phyloP scores from a whole-genome alignment of 2,888 invertebrate species.

The Halocaridina rubra region DNA sequence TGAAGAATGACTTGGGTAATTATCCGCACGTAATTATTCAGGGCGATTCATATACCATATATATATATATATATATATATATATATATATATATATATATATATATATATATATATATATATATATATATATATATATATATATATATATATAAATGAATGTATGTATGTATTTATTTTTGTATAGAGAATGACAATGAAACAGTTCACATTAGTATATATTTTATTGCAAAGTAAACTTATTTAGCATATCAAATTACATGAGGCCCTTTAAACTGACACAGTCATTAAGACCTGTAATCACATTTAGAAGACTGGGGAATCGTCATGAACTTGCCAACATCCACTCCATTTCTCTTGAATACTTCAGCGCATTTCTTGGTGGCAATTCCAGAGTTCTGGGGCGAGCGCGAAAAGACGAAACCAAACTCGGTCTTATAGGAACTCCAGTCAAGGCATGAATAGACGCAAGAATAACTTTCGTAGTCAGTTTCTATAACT shows the following conservation, averaged over 20 bases:
- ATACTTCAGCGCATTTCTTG: conserved; percentile 13
- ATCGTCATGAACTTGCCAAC: neutral
- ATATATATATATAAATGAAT: neutral
- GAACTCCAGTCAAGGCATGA: neutral
- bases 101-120: neutral
- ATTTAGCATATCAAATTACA: no score
- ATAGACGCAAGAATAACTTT: conserved; percentile 30
- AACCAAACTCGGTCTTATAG: conserved; percentile 28
- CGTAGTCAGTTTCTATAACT: conserved; percentile 33
- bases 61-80: neutral
- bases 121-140: neutral
- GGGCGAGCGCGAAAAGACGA: conserved; percentile 16
- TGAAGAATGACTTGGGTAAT: neutral
- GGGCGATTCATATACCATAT: neutral
- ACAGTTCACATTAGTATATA: neutral
- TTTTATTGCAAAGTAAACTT: no score
- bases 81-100: neutral
- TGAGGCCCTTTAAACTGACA: no score
- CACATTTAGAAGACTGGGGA: conserved; percentile 6
- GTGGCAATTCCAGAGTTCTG: conserved; percentile 6
- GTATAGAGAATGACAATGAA: neutral
- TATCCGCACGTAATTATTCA: neutral
- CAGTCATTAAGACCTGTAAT: no score
- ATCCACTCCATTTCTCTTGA: conserved; percentile 15
- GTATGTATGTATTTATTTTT: neutral